These are phyloP conservation scores for Characodon lateralis DNA, from an alignment of 2,797 vertebrate species.

Conservation along the genomic window DNA sequence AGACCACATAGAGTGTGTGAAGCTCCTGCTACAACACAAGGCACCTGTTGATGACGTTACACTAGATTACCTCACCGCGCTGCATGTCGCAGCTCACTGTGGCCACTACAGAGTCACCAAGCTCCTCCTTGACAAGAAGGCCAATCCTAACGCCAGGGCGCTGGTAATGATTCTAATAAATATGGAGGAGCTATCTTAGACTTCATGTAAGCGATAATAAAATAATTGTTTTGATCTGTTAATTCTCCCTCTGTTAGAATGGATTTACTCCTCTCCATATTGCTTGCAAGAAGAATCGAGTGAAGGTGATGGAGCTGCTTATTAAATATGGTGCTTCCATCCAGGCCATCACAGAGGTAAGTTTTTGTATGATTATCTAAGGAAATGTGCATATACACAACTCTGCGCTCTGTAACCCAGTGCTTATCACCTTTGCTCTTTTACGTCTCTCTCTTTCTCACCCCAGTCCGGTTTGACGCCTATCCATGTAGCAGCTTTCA, in stretches of 20 bases:
- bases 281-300: constrained; percentile 98
- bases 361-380: constrained; percentile 18
- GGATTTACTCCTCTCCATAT: constrained; percentile 99
- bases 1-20: constrained; percentile 97
- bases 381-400: neutral
- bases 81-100: constrained; percentile 96
- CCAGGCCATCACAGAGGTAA: constrained; percentile 97
- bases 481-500: constrained; percentile 98
- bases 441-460: constrained; percentile 1
- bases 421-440: neutral
- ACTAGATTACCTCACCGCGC: constrained; percentile 92
- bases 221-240: neutral
- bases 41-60: constrained; percentile 96
- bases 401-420: neutral
- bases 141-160: constrained; percentile 93
- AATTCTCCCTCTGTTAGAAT: constrained; percentile 81
- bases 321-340: constrained; percentile 98
- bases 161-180: constrained; percentile 76
- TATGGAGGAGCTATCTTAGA: neutral
- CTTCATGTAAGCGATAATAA: neutral
- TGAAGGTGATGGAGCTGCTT: constrained; percentile 99
- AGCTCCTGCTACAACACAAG: constrained; percentile 91
- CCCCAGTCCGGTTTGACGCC: constrained; percentile 96
- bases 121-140: constrained; percentile 94
- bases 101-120: constrained; percentile 97